Conservation (phyloP, 1,140 invertebrate species). For the Homalodisca vitripennis region DNA sequence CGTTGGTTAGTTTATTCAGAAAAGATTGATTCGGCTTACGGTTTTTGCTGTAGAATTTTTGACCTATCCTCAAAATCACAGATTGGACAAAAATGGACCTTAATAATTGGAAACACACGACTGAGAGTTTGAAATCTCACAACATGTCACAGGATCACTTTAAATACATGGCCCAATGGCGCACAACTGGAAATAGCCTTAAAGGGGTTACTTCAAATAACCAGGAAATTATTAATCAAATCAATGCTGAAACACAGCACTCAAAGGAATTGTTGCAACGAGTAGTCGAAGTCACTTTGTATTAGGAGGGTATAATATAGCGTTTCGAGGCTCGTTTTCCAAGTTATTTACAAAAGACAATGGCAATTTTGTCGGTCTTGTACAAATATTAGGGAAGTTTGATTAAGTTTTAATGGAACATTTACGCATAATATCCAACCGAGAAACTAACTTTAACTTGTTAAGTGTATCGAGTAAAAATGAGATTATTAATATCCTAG, state of each 20-base stretch:
- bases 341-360: conserved; percentile 37
- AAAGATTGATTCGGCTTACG: conserved; percentile 25
- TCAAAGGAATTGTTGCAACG: conserved; percentile 33
- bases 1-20: conserved; percentile 28
- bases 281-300: conserved; percentile 34
- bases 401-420: conserved; percentile 38
- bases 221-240: conserved; percentile 26
- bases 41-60: conserved; percentile 19
- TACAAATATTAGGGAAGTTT: conserved; percentile 39
- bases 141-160: conserved; percentile 28
- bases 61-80: conserved; percentile 26
- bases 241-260: conserved; percentile 11
- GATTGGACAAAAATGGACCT: conserved; percentile 21
- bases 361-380: conserved; percentile 38
- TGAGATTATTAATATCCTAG: conserved; percentile 40
- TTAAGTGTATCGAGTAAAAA: conserved; percentile 40
- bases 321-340: conserved; percentile 35
- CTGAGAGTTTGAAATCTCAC: conserved; percentile 28
- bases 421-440: conserved; percentile 34
- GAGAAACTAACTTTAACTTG: conserved; percentile 33
- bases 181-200: conserved; percentile 7
- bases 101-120: conserved; percentile 25
- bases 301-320: conserved; percentile 37
- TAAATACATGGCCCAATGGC: conserved; percentile 28
- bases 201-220: conserved; percentile 24